Percentiles rank a stretch among this genome's conserved stretches.
These are phyloP conservation scores for Leptodactylus fallax DNA, from an alignment of 2,797 vertebrate genomes.

Conservation along the genomic window DNA sequence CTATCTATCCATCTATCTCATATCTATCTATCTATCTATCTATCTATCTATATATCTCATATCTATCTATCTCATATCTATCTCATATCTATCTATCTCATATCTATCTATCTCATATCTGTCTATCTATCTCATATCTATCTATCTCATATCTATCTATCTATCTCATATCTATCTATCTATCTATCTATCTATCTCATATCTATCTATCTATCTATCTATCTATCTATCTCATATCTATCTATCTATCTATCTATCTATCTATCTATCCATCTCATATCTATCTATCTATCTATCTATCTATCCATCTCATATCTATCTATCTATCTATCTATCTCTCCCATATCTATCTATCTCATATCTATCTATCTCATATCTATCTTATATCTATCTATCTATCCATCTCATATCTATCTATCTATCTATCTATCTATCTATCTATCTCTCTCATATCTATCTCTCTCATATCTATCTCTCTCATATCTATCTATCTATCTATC, in stretches of 20 bases:
- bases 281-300: background rate
- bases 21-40: slow-evolving; percentile 2
- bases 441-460: background rate
- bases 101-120: background rate
- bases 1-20: background rate
- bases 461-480: background rate
- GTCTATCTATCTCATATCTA: background rate
- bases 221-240: background rate
- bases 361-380: background rate
- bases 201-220: background rate
- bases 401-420: background rate
- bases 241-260: slow-evolving; percentile 9
- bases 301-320: background rate
- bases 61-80: background rate
- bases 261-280: background rate
- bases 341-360: background rate
- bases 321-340: background rate
- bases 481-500: slow-evolving; percentile 16
- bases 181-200: background rate
- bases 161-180: background rate
- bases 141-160: background rate
- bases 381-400: slow-evolving; percentile 3
- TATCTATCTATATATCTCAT: background rate
- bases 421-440: background rate
- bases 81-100: background rate